phyloP scores from a whole-genome alignment of 92 coral and sea anemone genomes.

The Zoanthus sansibaricus region DNA sequence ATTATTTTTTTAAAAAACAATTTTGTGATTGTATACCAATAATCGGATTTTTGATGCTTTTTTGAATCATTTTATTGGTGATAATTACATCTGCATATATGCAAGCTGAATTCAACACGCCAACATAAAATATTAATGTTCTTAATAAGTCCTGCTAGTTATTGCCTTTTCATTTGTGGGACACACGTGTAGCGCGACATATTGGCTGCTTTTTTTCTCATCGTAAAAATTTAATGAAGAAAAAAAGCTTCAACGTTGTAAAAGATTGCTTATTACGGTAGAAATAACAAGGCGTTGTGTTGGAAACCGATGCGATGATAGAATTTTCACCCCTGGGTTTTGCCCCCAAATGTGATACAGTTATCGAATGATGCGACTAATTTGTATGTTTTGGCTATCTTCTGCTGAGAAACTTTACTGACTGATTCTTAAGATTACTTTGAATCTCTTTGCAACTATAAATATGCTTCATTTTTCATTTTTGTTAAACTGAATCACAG shows the following conservation, averaged over 20 bases:
- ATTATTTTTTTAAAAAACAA: not conserved
- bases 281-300: not conserved
- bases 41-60: not conserved
- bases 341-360: not conserved
- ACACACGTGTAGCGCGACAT: not conserved
- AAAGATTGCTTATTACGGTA: not conserved
- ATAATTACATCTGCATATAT: not conserved
- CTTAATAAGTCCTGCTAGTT: not conserved
- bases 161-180: not conserved
- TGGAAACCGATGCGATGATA: not conserved
- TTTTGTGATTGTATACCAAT: not conserved
- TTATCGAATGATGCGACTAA: not conserved
- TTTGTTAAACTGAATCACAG: not conserved
- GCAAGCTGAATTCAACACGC: not conserved
- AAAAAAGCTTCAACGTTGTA: not conserved
- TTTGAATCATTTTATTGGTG: not conserved
- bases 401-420: not conserved
- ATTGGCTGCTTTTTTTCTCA: constrained; percentile 3
- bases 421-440: not conserved
- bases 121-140: not conserved
- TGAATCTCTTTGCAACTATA: not conserved
- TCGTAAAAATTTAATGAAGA: constrained; percentile 8
- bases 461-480: not conserved
- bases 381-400: not conserved
- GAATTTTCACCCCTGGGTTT: not conserved